Conservation (phyloP, 37 sponge, comb jelly and placozoan species). For the Crambe crambe region DNA sequence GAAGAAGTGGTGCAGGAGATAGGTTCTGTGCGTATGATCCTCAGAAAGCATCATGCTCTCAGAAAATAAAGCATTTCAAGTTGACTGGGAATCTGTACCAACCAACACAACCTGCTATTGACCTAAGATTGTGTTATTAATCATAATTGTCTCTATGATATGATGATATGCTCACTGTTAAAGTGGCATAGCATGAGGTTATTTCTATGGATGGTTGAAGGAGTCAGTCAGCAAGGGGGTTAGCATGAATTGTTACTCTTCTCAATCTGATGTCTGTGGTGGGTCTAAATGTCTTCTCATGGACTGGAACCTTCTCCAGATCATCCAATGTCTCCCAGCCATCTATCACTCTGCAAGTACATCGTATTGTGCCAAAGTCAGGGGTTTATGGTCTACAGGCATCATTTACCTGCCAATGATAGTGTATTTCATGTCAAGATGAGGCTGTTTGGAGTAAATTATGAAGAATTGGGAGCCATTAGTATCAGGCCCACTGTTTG, state of each 20-base stretch:
- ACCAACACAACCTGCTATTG: background rate
- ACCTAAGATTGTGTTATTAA: background rate
- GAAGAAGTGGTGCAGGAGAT: conserved; percentile 62
- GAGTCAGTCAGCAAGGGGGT: conserved; percentile 96
- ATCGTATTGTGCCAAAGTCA: background rate
- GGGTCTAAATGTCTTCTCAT: conserved; percentile 91
- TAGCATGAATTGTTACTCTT: conserved; percentile 96
- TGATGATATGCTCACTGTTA: background rate
- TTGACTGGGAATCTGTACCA: too few species aligned
- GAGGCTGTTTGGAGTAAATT: conserved; percentile 90
- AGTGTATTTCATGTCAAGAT: conserved; percentile 93
- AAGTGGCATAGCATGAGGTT: background rate
- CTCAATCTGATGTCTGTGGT: conserved; percentile 84
- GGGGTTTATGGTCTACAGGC: background rate
- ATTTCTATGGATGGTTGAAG: too few species aligned
- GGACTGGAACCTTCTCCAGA: conserved; percentile 96
- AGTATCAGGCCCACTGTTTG: conserved; percentile 94
- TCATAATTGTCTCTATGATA: background rate
- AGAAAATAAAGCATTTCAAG: conserved; percentile 10
- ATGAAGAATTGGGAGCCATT: conserved; percentile 99
- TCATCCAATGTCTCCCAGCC: conserved; percentile 96
- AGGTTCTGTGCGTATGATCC: conserved; percentile 42
- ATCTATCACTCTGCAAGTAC: conserved; percentile 85
- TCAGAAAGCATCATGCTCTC: conserved; percentile 42
- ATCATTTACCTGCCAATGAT: conserved; percentile 87